Percentiles rank a stretch among this genome's conserved stretches.
Conservation (phyloP, 2,113 vertebrate genomes). For the Pterocles burchelli region DNA sequence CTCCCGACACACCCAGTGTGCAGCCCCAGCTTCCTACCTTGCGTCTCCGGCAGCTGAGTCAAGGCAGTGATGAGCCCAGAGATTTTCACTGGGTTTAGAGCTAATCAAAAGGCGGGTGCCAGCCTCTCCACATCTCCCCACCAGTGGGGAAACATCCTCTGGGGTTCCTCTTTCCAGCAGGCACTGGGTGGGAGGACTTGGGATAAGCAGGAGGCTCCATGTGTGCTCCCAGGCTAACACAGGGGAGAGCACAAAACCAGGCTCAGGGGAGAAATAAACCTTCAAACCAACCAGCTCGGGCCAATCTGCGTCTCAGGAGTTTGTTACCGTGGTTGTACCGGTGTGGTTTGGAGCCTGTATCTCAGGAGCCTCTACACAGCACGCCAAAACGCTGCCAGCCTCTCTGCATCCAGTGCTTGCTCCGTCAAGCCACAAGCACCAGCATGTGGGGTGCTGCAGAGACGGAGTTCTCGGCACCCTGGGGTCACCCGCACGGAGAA, state of each 20-base stretch:
- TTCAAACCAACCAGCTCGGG: rapidly evolving
- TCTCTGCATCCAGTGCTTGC: background rate
- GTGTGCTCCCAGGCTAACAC: background rate
- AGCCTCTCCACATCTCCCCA: background rate
- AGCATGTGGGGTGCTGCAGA: rapidly evolving
- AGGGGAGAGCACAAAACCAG: background rate
- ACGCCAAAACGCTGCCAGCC: background rate
- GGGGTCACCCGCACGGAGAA: rapidly evolving
- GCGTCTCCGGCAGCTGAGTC: background rate
- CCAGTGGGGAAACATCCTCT: rapidly evolving
- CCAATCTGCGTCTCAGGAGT: background rate
- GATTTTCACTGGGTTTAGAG: background rate
- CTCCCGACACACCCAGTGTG: background rate
- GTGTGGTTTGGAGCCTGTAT: background rate
- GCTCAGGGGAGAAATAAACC: background rate
- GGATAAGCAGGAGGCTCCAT: rapidly evolving
- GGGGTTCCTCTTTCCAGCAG: background rate
- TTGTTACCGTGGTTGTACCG: rapidly evolving
- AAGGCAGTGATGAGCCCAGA: background rate
- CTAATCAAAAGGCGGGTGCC: background rate
- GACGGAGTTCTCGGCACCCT: background rate
- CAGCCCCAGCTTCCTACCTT: background rate
- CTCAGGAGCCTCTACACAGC: background rate
- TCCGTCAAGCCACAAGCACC: rapidly evolving
- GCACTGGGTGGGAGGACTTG: too few species aligned